phyloP scores from a whole-genome alignment of 2,888 invertebrate genomes.

The Anarsia innoxiella region DNA sequence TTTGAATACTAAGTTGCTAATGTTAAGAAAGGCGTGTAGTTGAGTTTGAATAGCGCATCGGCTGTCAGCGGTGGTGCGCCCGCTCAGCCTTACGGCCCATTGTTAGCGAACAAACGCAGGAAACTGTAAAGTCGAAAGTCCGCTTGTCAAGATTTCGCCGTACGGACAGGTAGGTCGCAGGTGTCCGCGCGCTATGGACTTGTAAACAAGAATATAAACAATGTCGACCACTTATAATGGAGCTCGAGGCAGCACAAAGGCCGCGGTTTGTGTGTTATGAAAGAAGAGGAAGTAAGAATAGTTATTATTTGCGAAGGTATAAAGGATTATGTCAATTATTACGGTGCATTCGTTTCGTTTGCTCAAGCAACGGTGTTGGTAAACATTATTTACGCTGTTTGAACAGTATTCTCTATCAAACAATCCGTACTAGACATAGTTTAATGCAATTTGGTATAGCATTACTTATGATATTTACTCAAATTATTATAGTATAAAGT shows the following conservation, averaged over 20 bases:
- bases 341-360: constrained; percentile 26
- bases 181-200: constrained; percentile 41
- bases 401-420: constrained; percentile 18
- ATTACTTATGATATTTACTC: too few species aligned
- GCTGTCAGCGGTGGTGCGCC: constrained; percentile 44
- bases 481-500: too few species aligned
- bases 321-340: constrained; percentile 51
- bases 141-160: constrained; percentile 59
- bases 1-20: constrained; percentile 19
- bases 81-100: constrained; percentile 58
- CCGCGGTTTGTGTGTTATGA: constrained; percentile 47
- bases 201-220: constrained; percentile 54
- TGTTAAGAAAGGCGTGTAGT: constrained; percentile 12
- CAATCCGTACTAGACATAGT: too few species aligned
- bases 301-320: constrained; percentile 46
- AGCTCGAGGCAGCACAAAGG: constrained; percentile 22
- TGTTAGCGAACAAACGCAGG: constrained; percentile 70
- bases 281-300: constrained; percentile 66
- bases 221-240: constrained; percentile 35
- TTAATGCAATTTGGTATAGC: too few species aligned
- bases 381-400: constrained; percentile 28
- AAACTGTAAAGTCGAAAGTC: constrained; percentile 70
- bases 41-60: constrained; percentile 52
- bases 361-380: constrained; percentile 36
- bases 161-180: constrained; percentile 64